Evolutionary conservation across 2,113 vertebrate genomes (phyloP).

Genomic region (Mola mola): DNA sequence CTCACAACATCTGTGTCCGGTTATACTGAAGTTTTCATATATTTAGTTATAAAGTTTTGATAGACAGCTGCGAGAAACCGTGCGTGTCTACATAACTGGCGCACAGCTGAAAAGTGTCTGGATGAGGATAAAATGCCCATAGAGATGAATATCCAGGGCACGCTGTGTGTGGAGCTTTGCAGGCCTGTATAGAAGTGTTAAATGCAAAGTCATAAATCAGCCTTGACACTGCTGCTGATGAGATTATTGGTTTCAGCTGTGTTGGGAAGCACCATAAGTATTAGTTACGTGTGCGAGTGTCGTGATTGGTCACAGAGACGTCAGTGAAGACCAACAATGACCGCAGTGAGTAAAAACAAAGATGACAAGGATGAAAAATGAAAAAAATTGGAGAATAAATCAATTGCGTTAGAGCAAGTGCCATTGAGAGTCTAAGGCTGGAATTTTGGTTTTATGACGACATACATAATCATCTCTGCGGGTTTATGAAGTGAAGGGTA

Average conservation of each 20-base stretch:
- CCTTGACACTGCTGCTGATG: slow-evolving; percentile 56
- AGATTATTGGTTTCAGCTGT: slow-evolving; percentile 73
- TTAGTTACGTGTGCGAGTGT: slow-evolving; percentile 38
- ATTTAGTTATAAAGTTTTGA: slow-evolving; percentile 49
- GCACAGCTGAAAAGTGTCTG: slow-evolving; percentile 37
- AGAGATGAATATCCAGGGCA: slow-evolving; percentile 37
- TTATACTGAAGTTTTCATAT: slow-evolving; percentile 42
- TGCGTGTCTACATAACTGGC: slow-evolving; percentile 42
- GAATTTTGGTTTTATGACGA: background rate
- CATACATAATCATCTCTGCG: slow-evolving; percentile 1
- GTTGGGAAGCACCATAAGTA: slow-evolving; percentile 26
- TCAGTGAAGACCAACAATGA: slow-evolving; percentile 32
- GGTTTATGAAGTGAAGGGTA: too few species aligned
- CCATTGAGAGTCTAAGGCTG: background rate
- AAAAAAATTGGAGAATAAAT: slow-evolving; percentile 18
- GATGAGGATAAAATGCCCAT: slow-evolving; percentile 44
- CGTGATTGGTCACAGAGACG: slow-evolving; percentile 31
- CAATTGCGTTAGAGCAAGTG: slow-evolving; percentile 7
- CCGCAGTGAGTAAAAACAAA: background rate
- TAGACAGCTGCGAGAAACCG: slow-evolving; percentile 57
- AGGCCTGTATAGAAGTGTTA: slow-evolving; percentile 30
- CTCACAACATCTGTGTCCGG: slow-evolving; percentile 64
- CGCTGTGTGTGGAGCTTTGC: slow-evolving; percentile 39
- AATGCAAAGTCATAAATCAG: slow-evolving; percentile 61
- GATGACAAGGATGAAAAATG: background rate